Evolutionary conservation across 64 coral and sea anemone species (phyloP).

Genomic region (Dendrophyllia cribrosa): DNA sequence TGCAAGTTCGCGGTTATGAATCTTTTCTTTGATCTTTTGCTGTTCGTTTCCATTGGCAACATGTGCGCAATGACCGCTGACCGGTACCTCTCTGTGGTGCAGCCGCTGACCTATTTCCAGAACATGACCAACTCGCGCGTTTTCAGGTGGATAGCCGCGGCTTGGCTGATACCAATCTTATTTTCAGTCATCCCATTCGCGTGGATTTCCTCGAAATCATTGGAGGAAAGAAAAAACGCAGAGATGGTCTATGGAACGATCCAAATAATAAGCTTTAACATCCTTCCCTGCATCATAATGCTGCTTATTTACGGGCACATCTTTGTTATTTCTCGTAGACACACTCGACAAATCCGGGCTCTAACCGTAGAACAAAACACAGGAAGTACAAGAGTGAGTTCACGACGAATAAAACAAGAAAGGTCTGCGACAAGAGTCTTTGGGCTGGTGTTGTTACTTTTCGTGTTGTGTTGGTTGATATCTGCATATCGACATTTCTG

Average conservation of each 20-base stretch:
- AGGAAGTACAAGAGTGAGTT: background rate
- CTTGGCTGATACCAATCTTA: constrained; percentile 22
- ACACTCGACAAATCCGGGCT: constrained; percentile 14
- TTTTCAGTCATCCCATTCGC: constrained; percentile 20
- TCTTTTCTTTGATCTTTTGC: constrained; percentile 21
- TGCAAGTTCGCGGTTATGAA: constrained; percentile 2
- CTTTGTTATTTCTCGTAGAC: constrained; percentile 24
- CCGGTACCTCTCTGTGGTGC: constrained; percentile 32
- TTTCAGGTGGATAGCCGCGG: background rate
- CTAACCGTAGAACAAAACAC: background rate
- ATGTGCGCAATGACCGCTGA: constrained; percentile 58
- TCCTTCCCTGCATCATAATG: constrained; percentile 47
- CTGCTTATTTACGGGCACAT: constrained; percentile 13
- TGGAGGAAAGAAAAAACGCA: background rate
- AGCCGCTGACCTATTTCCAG: constrained; percentile 35
- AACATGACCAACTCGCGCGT: constrained; percentile 40
- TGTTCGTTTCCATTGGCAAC: constrained; percentile 43
- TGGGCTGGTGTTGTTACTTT: background rate
- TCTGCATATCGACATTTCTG: constrained; percentile 6
- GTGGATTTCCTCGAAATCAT: constrained; percentile 5
- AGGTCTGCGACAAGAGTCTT: background rate
- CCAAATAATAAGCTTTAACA: constrained; percentile 11
- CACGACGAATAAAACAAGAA: background rate
- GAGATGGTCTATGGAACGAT: constrained; percentile 19
- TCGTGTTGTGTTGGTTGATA: background rate